Evolutionary conservation across 35 echinoderm and acorn worm genomes (phyloP).

Genomic region (Amphiura filiformis): DNA sequence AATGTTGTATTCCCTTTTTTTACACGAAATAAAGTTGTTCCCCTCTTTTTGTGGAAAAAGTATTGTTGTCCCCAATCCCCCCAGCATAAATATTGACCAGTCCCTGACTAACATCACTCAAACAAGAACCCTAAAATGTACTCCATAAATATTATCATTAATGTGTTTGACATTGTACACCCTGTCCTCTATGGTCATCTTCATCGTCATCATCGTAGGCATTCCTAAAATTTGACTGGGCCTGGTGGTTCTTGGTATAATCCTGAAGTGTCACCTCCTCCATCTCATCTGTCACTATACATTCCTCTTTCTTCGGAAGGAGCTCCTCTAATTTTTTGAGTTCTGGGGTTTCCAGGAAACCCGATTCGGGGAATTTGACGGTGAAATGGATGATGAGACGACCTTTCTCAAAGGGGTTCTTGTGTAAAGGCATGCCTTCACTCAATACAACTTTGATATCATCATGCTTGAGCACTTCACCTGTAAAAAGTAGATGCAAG

Average conservation of each 20-base stretch:
- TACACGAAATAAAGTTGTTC: too few species aligned
- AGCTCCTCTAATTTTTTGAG: constrained; percentile 60
- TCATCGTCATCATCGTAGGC: constrained; percentile 80
- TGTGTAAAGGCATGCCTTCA: constrained; percentile 94
- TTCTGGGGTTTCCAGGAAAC: constrained; percentile 39
- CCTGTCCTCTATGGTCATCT: constrained; percentile 47
- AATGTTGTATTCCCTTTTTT: too few species aligned
- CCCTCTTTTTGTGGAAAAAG: background rate
- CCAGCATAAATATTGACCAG: too few species aligned
- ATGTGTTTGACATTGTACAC: constrained; percentile 90
- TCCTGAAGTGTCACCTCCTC: constrained; percentile 59
- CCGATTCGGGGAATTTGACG: constrained; percentile 71
- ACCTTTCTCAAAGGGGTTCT: constrained; percentile 69
- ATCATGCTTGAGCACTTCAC: constrained; percentile 82
- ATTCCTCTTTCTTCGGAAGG: constrained; percentile 65
- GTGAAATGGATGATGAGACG: constrained; percentile 87
- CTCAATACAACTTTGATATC: constrained; percentile 71
- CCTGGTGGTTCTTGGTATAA: constrained; percentile 37
- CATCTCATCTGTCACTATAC: constrained; percentile 64
- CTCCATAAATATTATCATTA: constrained; percentile 19
- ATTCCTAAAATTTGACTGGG: constrained; percentile 12
- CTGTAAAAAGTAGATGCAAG: constrained; percentile 24
- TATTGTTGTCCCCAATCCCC: background rate
- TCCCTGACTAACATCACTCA: background rate
- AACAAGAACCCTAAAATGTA: background rate